Conservation (phyloP, 2,797 vertebrate species). For the Argya squamiceps region DNA sequence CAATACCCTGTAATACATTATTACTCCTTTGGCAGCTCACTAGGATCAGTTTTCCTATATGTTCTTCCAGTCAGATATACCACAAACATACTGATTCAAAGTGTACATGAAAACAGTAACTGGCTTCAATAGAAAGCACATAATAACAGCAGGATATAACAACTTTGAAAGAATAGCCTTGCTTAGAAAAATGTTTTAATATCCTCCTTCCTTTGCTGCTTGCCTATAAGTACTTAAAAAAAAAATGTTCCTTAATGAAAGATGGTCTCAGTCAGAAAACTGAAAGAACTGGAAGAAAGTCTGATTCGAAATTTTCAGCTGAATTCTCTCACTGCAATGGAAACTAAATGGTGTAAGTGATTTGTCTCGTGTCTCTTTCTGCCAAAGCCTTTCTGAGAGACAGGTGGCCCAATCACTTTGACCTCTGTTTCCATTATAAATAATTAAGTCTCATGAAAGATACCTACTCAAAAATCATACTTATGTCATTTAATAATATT, state of each 20-base stretch:
- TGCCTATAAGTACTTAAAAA: background rate
- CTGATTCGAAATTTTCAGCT: background rate
- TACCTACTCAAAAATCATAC: background rate
- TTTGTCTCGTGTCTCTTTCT: background rate
- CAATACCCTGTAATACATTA: background rate
- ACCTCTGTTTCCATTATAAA: background rate
- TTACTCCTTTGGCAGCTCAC: background rate
- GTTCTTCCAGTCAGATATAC: background rate
- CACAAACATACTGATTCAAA: background rate
- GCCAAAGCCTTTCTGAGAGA: background rate
- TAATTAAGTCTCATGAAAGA: background rate
- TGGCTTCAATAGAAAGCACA: background rate
- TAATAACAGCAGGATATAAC: background rate
- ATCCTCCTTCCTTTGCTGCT: background rate
- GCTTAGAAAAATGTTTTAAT: constrained; percentile 18
- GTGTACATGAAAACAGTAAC: background rate
- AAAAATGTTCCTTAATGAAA: background rate
- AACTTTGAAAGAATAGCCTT: background rate
- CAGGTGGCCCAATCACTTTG: background rate
- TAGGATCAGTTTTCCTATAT: background rate
- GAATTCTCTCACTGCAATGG: background rate
- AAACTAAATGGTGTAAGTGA: background rate
- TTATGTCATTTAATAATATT: background rate
- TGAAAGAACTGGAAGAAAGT: background rate
- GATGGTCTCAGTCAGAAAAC: background rate